Conservation (phyloP, 2,888 invertebrate genomes). For the Drosophila heteroneura region DNA sequence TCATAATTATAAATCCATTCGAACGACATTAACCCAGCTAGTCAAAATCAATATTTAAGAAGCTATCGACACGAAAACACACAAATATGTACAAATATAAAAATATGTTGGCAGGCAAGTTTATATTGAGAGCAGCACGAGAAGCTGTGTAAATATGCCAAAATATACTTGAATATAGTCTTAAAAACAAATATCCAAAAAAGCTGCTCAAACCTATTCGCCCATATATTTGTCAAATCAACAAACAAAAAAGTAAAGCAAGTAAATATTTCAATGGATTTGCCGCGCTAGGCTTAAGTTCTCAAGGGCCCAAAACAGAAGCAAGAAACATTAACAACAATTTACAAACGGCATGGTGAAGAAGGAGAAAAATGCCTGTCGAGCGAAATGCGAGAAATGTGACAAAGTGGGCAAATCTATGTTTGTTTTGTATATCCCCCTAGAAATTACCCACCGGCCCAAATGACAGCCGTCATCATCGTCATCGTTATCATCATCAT, state of each 20-base stretch:
- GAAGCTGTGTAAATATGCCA: slow-evolving; percentile 22
- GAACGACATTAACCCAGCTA: background rate
- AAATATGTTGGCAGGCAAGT: background rate
- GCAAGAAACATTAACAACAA: slow-evolving; percentile 30
- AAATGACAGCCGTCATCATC: slow-evolving; percentile 30
- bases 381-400: slow-evolving; percentile 37
- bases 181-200: background rate
- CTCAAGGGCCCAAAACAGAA: background rate
- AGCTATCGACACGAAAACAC: background rate
- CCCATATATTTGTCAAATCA: slow-evolving; percentile 11
- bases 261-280: slow-evolving; percentile 5
- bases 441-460: background rate
- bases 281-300: background rate
- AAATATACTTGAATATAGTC: background rate
- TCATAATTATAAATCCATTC: background rate
- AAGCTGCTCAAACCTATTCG: slow-evolving; percentile 20
- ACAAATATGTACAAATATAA: background rate
- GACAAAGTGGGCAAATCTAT: slow-evolving; percentile 39
- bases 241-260: background rate
- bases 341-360: slow-evolving; percentile 23
- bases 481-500: slow-evolving; percentile 31
- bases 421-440: slow-evolving; percentile 9
- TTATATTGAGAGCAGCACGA: background rate
- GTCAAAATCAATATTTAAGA: background rate
- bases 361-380: slow-evolving; percentile 16